These are phyloP conservation scores for Eulemur rubriventer DNA, from an alignment of 2,797 vertebrate genomes.

Conservation along the genomic window DNA sequence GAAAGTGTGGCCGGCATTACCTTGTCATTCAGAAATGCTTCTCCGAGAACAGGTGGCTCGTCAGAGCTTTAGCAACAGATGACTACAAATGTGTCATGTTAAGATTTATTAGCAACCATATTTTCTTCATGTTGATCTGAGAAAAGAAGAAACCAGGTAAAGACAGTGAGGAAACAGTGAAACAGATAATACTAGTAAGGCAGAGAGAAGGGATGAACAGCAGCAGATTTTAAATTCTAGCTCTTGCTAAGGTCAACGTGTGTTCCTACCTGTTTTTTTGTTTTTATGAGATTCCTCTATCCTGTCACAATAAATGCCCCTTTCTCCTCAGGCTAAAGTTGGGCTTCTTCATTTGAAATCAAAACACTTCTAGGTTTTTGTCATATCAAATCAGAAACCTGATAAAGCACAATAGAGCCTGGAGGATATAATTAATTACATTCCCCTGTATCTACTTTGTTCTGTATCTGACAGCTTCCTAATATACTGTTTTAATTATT, in stretches of 20 bases:
- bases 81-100: neutral
- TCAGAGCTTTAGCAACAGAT: neutral
- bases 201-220: neutral
- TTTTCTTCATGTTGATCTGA: neutral
- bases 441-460: neutral
- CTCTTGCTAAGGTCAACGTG: neutral
- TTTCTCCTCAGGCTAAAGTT: slow-evolving; percentile 6
- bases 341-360: slow-evolving; percentile 39
- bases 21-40: neutral
- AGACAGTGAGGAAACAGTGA: neutral
- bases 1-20: neutral
- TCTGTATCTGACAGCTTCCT: slow-evolving; percentile 39
- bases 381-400: slow-evolving; percentile 44
- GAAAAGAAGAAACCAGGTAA: neutral
- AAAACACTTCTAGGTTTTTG: slow-evolving; percentile 14
- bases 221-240: neutral
- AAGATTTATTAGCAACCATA: neutral
- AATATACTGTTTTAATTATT: slow-evolving; percentile 64
- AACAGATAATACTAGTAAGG: neutral
- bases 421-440: slow-evolving; percentile 59
- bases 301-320: neutral
- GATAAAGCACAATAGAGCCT: slow-evolving; percentile 35
- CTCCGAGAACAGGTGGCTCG: neutral
- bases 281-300: neutral
- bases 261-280: neutral